phyloP scores from a whole-genome alignment of 2,888 invertebrate genomes.

The Oligia strigilis region DNA sequence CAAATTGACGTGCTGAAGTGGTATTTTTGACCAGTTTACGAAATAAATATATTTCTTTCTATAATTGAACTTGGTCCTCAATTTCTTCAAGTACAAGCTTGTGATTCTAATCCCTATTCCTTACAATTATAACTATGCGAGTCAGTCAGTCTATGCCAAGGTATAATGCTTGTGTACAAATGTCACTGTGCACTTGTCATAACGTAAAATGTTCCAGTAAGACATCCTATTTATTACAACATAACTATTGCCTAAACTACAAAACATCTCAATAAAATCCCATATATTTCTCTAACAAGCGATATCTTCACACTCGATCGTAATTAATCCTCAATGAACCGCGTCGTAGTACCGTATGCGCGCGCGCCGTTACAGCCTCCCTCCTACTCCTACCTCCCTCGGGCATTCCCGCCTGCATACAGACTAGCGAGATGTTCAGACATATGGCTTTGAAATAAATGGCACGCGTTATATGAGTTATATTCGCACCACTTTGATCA shows the following conservation, averaged over 20 bases:
- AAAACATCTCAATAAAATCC: constrained; percentile 26
- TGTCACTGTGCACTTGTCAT: not conserved
- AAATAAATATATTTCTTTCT: not conserved
- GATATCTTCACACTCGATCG: constrained; percentile 32
- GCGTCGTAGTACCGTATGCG: constrained; percentile 58
- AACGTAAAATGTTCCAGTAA: too few relatives aligned
- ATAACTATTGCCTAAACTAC: not conserved
- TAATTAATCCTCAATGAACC: constrained; percentile 63
- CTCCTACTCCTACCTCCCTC: constrained; percentile 38
- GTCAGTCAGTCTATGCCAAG: not conserved
- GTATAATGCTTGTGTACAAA: not conserved
- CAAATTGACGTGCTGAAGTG: not conserved
- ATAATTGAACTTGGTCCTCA: not conserved
- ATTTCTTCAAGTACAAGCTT: not conserved
- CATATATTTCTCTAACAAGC: constrained; percentile 9
- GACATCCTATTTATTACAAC: not conserved
- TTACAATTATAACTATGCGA: not conserved
- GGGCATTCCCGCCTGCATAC: constrained; percentile 19
- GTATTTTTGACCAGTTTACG: not conserved
- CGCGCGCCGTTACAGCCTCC: constrained; percentile 56
- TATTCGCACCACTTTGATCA: not conserved
- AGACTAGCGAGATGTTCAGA: not conserved
- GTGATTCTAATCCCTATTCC: not conserved
- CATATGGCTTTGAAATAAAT: not conserved
- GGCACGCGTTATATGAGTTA: too few relatives aligned